These are phyloP conservation scores for Cerceris rybyensis DNA, from an alignment of 2,888 invertebrate species.

Conservation along the genomic window DNA sequence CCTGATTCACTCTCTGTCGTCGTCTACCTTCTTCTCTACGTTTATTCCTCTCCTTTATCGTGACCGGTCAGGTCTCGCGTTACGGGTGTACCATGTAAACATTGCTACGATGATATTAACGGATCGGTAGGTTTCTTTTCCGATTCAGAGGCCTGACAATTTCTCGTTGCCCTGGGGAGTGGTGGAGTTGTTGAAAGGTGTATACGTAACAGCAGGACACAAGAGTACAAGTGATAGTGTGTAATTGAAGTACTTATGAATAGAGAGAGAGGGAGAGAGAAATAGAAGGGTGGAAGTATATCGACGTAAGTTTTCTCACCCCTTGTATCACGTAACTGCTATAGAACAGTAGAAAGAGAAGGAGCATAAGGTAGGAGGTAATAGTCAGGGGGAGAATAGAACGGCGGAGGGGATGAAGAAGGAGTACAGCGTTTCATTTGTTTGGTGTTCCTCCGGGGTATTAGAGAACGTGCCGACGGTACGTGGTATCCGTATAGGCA, in stretches of 20 bases:
- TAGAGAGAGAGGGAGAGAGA: background rate
- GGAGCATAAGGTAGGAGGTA: constrained; percentile 23
- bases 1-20: constrained; percentile 6
- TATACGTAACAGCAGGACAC: no score
- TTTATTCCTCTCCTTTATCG: constrained; percentile 10
- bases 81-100: constrained; percentile 30
- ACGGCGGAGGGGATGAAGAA: constrained; percentile 29
- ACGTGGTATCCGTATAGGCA: constrained; percentile 76
- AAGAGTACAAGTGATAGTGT: background rate
- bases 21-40: constrained; percentile 21
- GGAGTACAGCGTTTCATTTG: constrained; percentile 72
- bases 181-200: background rate
- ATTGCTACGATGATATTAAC: constrained; percentile 48
- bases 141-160: constrained; percentile 6
- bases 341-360: constrained; percentile 56
- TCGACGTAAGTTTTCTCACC: constrained; percentile 55
- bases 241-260: background rate
- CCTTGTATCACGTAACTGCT: constrained; percentile 65
- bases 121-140: constrained; percentile 7
- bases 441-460: constrained; percentile 76
- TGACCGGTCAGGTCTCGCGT: background rate
- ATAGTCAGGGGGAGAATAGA: constrained; percentile 8
- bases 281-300: constrained; percentile 2
- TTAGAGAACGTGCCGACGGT: constrained; percentile 76
- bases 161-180: background rate